Evolutionary conservation across 1,140 invertebrate genomes (phyloP).

Genomic region (Penaeus chinensis): DNA sequence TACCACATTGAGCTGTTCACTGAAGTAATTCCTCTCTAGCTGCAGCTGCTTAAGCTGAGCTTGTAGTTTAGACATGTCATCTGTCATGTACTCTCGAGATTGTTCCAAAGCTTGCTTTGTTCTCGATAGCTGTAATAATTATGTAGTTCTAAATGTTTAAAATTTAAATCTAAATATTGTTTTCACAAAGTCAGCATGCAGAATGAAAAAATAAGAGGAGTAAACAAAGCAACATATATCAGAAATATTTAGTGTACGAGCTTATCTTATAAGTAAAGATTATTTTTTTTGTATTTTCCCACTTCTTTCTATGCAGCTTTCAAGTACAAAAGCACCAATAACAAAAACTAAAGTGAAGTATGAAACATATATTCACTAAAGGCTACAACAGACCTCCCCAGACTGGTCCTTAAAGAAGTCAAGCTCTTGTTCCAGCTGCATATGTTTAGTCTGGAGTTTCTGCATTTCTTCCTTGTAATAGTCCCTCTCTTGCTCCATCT

Average conservation of each 20-base stretch:
- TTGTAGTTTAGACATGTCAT: conserved; percentile 43
- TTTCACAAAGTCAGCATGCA: too few relatives aligned
- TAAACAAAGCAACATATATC: too few relatives aligned
- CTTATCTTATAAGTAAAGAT: too few relatives aligned
- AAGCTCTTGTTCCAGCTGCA: conserved; percentile 51
- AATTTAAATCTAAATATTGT: too few relatives aligned
- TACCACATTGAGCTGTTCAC: conserved; percentile 45
- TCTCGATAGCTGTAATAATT: conserved; percentile 29
- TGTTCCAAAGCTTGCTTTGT: conserved; percentile 48
- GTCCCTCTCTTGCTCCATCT: conserved; percentile 55
- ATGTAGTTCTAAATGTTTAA: neutral
- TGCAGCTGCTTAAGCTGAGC: conserved; percentile 42
- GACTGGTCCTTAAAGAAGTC: conserved; percentile 51
- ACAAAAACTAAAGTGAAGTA: too few relatives aligned
- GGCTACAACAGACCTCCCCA: conserved; percentile 27
- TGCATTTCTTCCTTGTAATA: conserved; percentile 52
- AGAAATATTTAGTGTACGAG: too few relatives aligned
- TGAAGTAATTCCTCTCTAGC: conserved; percentile 51
- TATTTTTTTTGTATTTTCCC: too few relatives aligned
- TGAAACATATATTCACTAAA: too few relatives aligned
- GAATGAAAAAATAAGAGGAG: too few relatives aligned
- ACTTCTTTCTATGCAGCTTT: too few relatives aligned
- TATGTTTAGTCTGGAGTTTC: conserved; percentile 36
- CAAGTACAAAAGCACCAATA: too few relatives aligned
- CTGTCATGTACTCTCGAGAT: conserved; percentile 28